Evolutionary conservation across 2,113 vertebrate genomes (phyloP), one percentile per base, ranked within the genome.

Genomic region (Ictalurus punctatus): DNA sequence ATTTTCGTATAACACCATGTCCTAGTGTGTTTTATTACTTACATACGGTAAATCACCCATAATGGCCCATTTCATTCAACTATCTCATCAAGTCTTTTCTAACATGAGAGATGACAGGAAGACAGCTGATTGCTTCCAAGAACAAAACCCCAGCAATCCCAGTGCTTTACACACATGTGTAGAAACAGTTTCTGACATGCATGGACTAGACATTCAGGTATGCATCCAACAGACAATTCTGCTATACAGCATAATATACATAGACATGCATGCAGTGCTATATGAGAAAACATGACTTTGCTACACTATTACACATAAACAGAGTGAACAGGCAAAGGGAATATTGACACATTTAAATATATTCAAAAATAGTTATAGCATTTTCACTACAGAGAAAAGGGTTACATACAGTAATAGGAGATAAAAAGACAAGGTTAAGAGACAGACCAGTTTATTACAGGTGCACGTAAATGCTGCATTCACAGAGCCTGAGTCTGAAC

Each of bases 401-500:
- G 69, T 76, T 84, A 88, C 79, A 83, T 86, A 86, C 56, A 84
- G 17, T 83, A 81, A 81, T 71, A 44, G 80, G 85, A 59, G 71
- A 87, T 74, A 65, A 85, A 89, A 89, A 79, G 81, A 84, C 81
- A 52, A 76, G n/a, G 16, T 14, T 21, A 52, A 63, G 65, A 88
- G 82, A 85, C 44, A 78, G 58, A 83, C 58, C n/a, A 52, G 82
- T 91, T 91, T 85, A 54, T 79, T 85, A 71, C 65, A 83, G 76
- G 86, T 91, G 56, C 82, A 67, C 25, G 65, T 61, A 80, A 84
- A 84, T 69, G 40, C 27, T 84, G 87, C 84, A 87, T 84, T 90
- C 34, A 78, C 63, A 86, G 84, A 84, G 79, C 88, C 90, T 91
- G 90, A 91, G 88, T 87, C 88, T 88, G 86, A 91, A 76, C 34